Base-by-base conservation (phyloP, 37 sponge, comb jelly and placozoan genomes). In the Petrosia ficiformis region DNA sequence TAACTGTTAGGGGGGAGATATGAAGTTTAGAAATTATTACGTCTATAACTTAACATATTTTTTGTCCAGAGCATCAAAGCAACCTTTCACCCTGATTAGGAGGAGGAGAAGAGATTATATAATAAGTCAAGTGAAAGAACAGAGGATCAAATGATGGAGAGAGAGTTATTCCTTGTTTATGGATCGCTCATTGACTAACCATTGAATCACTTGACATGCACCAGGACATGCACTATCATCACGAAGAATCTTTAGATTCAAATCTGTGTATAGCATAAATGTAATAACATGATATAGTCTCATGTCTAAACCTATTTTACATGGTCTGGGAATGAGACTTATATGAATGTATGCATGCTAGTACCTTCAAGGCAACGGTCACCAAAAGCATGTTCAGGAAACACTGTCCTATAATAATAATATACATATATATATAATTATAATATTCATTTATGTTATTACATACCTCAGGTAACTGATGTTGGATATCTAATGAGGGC, bases 41-140 rank as follows among this genome's bases (percentile, higher is more conserved):
- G 3, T 2, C 16, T 39, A 21, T 5, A 39, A 19, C 57, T 35
- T 34, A 36, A 94, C 87, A 68, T 91, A 92, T 79, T 92, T 86
- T 79, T 84, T 92, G 71, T 96, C 97, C 28, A 96, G 86, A 4
- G 97, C 97, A 77, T 96, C 97, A 43, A 96, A 96, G 70, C 97
- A 96, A 26, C 97, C 93, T 38, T 89, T 89, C 22, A 96, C 89
- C 92, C 92, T 86, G n/a, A n/a, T 48, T 48, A 14, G 14, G 54
- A 19, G 54, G 8, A 14, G 14, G 54, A 19, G 14, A 14, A 19
- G 14, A 72, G 30, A 69, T 28, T 37, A 21, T 11, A 34, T 11
- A 69, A 29, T 22, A 37, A 22, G 34, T 69, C 14, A 48, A 48
- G 14, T 19, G 39, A 22, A 41, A 32, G 34, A 3, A n/a, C 4